Evolutionary conservation across 2,797 vertebrate genomes (phyloP).

Genomic region (Neomorphus geoffroyi): DNA sequence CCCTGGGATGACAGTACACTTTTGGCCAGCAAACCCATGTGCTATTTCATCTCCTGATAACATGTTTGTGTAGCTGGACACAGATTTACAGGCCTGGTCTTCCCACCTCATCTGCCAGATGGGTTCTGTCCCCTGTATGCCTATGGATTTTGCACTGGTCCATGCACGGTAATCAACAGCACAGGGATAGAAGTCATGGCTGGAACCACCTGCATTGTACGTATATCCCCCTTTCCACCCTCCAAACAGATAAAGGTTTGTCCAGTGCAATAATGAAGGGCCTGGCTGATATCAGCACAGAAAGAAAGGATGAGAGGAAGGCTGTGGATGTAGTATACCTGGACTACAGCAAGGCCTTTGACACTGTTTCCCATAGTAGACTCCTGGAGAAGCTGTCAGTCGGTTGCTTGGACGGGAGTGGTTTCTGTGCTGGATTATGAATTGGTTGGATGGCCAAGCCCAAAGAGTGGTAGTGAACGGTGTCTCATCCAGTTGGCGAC

Average conservation of each 20-base stretch:
- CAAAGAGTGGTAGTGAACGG: too few species aligned
- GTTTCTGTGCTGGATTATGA: too few species aligned
- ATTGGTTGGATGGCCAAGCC: too few species aligned
- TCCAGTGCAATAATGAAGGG: not conserved
- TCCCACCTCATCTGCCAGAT: not conserved
- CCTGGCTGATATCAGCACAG: not conserved
- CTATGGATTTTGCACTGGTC: not conserved
- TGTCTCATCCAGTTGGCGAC: too few species aligned
- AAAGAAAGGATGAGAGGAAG: too few species aligned
- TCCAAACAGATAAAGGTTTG: not conserved
- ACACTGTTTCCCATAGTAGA: too few species aligned
- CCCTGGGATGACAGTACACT: not conserved
- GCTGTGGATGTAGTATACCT: too few species aligned
- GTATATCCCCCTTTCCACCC: not conserved
- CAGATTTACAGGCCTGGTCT: not conserved
- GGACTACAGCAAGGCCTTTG: too few species aligned
- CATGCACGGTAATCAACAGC: not conserved
- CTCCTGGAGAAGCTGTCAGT: too few species aligned
- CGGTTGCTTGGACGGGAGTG: too few species aligned
- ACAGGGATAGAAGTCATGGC: not conserved
- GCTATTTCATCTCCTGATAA: not conserved
- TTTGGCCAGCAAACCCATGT: not conserved
- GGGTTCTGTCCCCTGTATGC: not conserved
- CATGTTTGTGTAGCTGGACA: not conserved
- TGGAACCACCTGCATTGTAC: not conserved